phyloP scores from a whole-genome alignment of 1,140 invertebrate species.

The Leptinotarsa texana region DNA sequence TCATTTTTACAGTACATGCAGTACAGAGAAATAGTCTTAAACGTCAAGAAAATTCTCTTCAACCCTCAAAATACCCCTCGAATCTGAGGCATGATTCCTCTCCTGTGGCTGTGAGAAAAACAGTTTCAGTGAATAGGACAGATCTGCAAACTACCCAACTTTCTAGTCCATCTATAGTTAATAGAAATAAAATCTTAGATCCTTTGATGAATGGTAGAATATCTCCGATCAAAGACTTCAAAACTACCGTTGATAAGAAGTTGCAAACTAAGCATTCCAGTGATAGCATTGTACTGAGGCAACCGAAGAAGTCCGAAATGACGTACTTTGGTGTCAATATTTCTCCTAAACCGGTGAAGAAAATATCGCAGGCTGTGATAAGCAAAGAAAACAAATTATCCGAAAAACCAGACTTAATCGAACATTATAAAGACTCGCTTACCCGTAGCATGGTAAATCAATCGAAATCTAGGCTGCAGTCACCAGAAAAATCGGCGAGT shows the following conservation, averaged over 20 bases:
- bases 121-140: slow-evolving; percentile 33
- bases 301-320: slow-evolving; percentile 53
- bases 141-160: slow-evolving; percentile 37
- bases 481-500: neutral
- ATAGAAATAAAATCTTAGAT: slow-evolving; percentile 36
- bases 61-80: neutral
- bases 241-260: slow-evolving; percentile 35
- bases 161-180: slow-evolving; percentile 50
- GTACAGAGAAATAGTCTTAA: neutral
- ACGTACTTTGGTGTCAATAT: slow-evolving; percentile 51
- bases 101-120: slow-evolving; percentile 44
- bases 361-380: slow-evolving; percentile 39
- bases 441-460: slow-evolving; percentile 27
- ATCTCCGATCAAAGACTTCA: slow-evolving; percentile 34
- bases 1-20: too few relatives aligned
- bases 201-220: slow-evolving; percentile 2
- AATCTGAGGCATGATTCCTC: slow-evolving; percentile 34
- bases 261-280: slow-evolving; percentile 31
- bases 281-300: slow-evolving; percentile 48
- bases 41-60: neutral
- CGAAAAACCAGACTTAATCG: slow-evolving; percentile 49
- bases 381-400: slow-evolving; percentile 37
- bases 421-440: slow-evolving; percentile 40
- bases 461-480: slow-evolving; percentile 3
- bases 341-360: slow-evolving; percentile 36